Percentiles rank a stretch among this genome's conserved stretches.
Evolutionary conservation across 2,797 vertebrate species (phyloP).

Genomic region (Leptodactylus fallax): DNA sequence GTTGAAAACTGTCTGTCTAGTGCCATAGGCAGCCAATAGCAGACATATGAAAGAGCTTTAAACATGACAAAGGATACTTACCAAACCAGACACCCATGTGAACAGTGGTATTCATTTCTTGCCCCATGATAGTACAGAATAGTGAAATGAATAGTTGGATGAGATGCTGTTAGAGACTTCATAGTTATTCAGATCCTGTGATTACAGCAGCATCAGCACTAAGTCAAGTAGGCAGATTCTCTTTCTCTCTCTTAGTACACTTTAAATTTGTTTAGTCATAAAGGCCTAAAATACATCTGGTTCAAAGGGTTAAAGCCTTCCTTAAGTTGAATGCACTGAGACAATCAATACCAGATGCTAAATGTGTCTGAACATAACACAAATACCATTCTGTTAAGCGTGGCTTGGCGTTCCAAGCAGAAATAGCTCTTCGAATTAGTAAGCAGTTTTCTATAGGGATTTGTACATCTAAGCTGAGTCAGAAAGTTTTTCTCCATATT

Average conservation of each 20-base stretch:
- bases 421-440: conserved; percentile 33
- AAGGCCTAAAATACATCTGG: background rate
- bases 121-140: too few species aligned
- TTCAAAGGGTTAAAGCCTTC: background rate
- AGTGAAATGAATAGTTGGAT: too few species aligned
- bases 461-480: conserved; percentile 25
- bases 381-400: background rate
- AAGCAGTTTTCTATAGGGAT: conserved; percentile 45
- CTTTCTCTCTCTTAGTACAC: background rate
- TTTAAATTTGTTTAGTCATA: background rate
- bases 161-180: too few species aligned
- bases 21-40: too few species aligned
- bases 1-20: too few species aligned
- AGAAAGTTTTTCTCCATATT: conserved; percentile 38
- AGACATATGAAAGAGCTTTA: too few species aligned
- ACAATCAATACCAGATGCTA: background rate
- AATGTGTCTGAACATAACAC: background rate
- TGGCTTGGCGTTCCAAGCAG: conserved; percentile 20
- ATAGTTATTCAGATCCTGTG: too few species aligned
- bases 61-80: too few species aligned
- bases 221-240: background rate
- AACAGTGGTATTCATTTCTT: too few species aligned
- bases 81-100: too few species aligned
- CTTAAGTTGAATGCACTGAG: background rate
- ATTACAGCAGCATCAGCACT: too few species aligned